Evolutionary conservation across 2,113 vertebrate genomes (phyloP).

Genomic region (Gallinago media): DNA sequence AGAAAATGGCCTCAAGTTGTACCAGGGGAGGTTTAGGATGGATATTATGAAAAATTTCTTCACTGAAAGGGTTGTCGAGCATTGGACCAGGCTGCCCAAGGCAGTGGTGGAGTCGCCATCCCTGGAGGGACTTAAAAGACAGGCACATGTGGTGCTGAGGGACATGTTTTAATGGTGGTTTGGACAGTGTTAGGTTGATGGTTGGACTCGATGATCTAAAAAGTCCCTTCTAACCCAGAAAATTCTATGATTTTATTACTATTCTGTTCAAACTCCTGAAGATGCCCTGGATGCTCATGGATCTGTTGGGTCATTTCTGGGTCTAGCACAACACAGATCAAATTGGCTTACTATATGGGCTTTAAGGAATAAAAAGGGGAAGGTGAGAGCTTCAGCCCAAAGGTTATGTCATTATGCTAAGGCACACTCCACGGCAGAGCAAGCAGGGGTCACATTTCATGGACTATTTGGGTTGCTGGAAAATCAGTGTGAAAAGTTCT

Average conservation of each 20-base stretch:
- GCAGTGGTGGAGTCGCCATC: rapidly evolving
- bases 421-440: not conserved
- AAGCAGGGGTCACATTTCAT: not conserved
- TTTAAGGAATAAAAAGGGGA: not conserved
- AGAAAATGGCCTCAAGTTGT: not conserved
- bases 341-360: not conserved
- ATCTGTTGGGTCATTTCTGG: not conserved
- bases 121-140: not conserved
- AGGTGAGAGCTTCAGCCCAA: not conserved
- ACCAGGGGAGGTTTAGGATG: not conserved
- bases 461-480: not conserved
- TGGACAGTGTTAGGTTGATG: not conserved
- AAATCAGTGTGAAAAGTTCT: not conserved
- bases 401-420: rapidly evolving
- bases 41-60: not conserved
- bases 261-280: not conserved
- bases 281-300: not conserved
- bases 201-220: not conserved
- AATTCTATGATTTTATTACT: not conserved
- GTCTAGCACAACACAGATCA: not conserved
- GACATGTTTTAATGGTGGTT: not conserved
- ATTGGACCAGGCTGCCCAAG: not conserved
- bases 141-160: not conserved
- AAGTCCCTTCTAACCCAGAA: not conserved
- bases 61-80: no score